Conservation (phyloP, 2,113 vertebrate species). For the Aplodontia rufa region DNA sequence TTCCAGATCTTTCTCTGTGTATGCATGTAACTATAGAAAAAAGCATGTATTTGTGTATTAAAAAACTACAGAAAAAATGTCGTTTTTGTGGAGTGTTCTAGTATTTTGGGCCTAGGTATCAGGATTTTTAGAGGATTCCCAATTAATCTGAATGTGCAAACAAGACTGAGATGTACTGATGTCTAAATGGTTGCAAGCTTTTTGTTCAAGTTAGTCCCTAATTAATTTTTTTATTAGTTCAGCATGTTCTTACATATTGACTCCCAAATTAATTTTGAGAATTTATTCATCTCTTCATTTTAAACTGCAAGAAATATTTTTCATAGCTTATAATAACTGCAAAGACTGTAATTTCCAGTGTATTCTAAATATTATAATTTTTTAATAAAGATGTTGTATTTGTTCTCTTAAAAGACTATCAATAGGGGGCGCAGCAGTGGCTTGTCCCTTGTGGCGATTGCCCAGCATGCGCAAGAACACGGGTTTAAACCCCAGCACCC, state of each 20-base stretch:
- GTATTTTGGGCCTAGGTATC: not conserved
- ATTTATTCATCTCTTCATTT: not conserved
- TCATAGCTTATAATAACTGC: not conserved
- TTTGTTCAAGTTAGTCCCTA: not conserved
- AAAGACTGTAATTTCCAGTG: not conserved
- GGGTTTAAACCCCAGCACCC: too few relatives aligned
- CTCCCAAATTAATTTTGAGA: slow-evolving; percentile 3
- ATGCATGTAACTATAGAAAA: not conserved
- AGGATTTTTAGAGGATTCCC: not conserved
- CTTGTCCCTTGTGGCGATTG: too few relatives aligned
- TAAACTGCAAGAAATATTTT: not conserved
- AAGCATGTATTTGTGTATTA: not conserved
- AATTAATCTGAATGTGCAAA: not conserved
- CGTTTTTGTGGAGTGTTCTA: not conserved
- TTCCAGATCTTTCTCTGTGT: not conserved
- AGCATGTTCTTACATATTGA: too few relatives aligned
- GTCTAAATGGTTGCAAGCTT: not conserved
- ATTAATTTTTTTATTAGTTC: not conserved
- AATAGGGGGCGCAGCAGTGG: too few relatives aligned
- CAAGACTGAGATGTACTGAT: not conserved
- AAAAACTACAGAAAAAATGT: not conserved
- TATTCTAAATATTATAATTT: not conserved
- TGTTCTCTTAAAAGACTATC: slow-evolving; percentile 1
- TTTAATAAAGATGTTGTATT: slow-evolving; percentile 13
- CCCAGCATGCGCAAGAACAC: too few relatives aligned